A percentile compares a stretch with the other conserved stretches of the same genome.
These are phyloP conservation scores for Philopotamus ludificatus DNA, from an alignment of 1,140 invertebrate genomes.

Conservation along the genomic window DNA sequence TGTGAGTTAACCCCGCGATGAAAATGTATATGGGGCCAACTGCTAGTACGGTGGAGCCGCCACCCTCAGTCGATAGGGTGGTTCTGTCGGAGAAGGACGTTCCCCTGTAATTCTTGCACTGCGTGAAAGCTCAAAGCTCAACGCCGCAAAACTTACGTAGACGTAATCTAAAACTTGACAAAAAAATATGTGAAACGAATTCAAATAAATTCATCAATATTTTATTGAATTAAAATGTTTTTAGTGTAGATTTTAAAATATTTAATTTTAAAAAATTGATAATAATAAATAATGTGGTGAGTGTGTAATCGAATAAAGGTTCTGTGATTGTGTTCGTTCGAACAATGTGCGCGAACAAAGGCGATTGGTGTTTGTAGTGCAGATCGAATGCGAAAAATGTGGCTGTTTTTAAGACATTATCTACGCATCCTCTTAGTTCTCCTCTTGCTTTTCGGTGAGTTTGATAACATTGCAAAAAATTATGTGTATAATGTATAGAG, in stretches of 20 bases:
- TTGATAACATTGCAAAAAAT: too few species aligned
- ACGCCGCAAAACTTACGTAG: not conserved
- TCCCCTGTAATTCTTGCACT: not conserved
- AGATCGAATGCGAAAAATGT: slow-evolving; percentile 17
- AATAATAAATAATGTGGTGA: slow-evolving; percentile 2
- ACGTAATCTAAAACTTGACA: not conserved
- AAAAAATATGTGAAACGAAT: not conserved
- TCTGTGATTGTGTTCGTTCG: not conserved
- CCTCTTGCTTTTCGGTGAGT: slow-evolving; percentile 14
- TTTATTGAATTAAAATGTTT: not conserved
- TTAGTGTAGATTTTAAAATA: not conserved
- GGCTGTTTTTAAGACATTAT: not conserved
- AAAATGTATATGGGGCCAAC: not conserved
- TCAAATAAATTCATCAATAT: not conserved
- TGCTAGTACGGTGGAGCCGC: not conserved
- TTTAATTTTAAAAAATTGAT: not conserved
- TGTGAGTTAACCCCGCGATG: slow-evolving; percentile 13
- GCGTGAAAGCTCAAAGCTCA: slow-evolving; percentile 4
- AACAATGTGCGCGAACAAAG: not conserved
- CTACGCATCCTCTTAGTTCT: slow-evolving; percentile 4
- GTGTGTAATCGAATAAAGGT: not conserved
- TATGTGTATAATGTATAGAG: too few species aligned
- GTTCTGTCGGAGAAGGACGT: slow-evolving; percentile 8
- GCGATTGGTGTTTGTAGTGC: not conserved
- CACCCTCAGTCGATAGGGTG: slow-evolving; percentile 23